Base-by-base conservation (phyloP, 1,140 invertebrate genomes). In the Leptinotarsa texana region DNA sequence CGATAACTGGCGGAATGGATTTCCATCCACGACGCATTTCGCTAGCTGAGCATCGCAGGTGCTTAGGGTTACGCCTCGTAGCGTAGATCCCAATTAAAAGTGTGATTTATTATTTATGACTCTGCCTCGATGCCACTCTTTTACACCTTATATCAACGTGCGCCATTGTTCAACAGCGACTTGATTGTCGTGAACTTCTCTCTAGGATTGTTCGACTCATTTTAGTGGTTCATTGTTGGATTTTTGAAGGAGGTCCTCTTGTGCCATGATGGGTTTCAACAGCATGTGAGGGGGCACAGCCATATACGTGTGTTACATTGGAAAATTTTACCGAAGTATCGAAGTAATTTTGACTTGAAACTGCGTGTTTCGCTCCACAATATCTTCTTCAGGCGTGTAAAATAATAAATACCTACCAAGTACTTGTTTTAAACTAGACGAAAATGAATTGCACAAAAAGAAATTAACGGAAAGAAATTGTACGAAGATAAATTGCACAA, bases 1-100 rank as follows among this genome's bases (percentile, higher is more conserved):
- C n/a, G 51, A 8, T 6, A n/a, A 57, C 6, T 57, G 51, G 51
- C 17, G 51, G 3, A 57, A 57, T 57, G 3, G 17, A 0, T 57
- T 15, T 17, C n/a, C 51, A 18, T 18, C 51, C 13, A 8, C 33
- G 33, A 42, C 33, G 67, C 13, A 21, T 47, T 51, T 51, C 69
- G 47, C 69, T 21, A 61, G 51, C 69, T 61, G 69, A 61, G 22
- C 69, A 49, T 70, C 47, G 69, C 69, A 70, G 69, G 69, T 70
- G 69, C 48, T 15, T n/a, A 61, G 47, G 69, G 69, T 18, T 17
- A 49, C 27, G 69, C 69, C 48, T 70, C 69, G 69, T 21, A 57
- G 15, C 47, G 48, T 61, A 49, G 69, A 21, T 70, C 69, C 69
- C 69, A 70, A 70, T 70, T 70, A 70, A 70, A 70, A 70, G 18